A percentile compares a stretch with the other conserved stretches of the same genome.
Conservation (phyloP, 2,113 vertebrate genomes). For the Semicossyphus pulcher region DNA sequence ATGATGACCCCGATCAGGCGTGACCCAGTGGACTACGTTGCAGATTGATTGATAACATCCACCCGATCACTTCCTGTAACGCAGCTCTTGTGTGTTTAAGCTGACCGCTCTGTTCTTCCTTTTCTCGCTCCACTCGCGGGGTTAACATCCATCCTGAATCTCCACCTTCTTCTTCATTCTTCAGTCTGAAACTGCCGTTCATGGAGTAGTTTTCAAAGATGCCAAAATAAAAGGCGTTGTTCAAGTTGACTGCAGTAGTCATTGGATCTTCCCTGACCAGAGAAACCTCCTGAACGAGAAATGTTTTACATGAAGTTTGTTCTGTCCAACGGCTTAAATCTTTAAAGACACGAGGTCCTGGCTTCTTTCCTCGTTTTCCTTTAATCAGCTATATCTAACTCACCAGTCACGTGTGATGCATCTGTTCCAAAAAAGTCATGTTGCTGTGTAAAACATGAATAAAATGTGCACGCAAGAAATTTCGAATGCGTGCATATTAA, state of each 20-base stretch:
- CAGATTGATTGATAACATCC: background rate
- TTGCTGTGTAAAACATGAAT: too few relatives aligned
- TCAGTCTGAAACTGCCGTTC: slow-evolving; percentile 68
- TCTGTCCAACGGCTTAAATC: too few relatives aligned
- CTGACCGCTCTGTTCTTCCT: slow-evolving; percentile 16
- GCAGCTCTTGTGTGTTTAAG: slow-evolving; percentile 2
- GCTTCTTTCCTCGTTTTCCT: too few relatives aligned
- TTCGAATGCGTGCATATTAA: too few relatives aligned
- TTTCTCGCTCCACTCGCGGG: background rate
- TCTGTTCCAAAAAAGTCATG: too few relatives aligned
- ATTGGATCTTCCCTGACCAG: slow-evolving; percentile 25
- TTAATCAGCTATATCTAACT: too few relatives aligned
- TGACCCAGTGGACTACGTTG: background rate
- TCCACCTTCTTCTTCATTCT: slow-evolving; percentile 39
- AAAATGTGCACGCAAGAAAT: too few relatives aligned
- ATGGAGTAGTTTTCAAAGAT: slow-evolving; percentile 69
- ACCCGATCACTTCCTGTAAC: background rate
- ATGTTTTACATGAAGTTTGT: too few relatives aligned
- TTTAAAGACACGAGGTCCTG: too few relatives aligned
- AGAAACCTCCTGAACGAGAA: too few relatives aligned
- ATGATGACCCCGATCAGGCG: too few relatives aligned
- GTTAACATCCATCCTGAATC: slow-evolving; percentile 21
- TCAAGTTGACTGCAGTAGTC: slow-evolving; percentile 42
- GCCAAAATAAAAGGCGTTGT: slow-evolving; percentile 74
- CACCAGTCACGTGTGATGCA: too few relatives aligned